Percentiles rank a stretch among this genome's conserved stretches.
These are phyloP conservation scores for Sycophaga agraensis DNA, from an alignment of 1,140 invertebrate species.

Conservation along the genomic window DNA sequence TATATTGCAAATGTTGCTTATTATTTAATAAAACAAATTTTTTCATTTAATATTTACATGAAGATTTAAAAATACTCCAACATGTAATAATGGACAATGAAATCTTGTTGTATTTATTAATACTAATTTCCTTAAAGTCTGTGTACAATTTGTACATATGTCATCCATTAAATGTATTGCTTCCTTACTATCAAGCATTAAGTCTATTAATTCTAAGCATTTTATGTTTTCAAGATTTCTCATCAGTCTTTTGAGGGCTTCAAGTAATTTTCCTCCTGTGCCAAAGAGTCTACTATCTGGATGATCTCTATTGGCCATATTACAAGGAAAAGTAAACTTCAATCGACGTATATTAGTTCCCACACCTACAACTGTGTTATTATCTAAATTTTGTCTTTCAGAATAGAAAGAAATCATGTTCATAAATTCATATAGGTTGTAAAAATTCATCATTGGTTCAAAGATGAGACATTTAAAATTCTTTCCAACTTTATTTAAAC, in stretches of 20 bases:
- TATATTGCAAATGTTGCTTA: no score
- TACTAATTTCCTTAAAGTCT: conserved; percentile 66
- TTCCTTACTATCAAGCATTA: conserved; percentile 73
- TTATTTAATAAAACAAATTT: no score
- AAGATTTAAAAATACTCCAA: conserved; percentile 76
- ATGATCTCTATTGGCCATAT: conserved; percentile 66
- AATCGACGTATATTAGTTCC: conserved; percentile 64
- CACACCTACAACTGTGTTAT: conserved; percentile 53
- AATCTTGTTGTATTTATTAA: conserved; percentile 76
- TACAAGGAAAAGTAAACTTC: conserved; percentile 80
- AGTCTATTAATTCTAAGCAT: conserved; percentile 71
- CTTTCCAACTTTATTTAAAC: conserved; percentile 69
- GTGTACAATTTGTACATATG: conserved; percentile 67
- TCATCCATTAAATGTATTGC: conserved; percentile 75
- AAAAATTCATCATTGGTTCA: conserved; percentile 76
- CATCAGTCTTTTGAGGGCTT: conserved; percentile 71
- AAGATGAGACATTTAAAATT: conserved; percentile 71
- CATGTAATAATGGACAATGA: conserved; percentile 74
- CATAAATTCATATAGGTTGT: conserved; percentile 84
- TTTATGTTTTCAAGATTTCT: conserved; percentile 67
- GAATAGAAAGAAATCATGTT: conserved; percentile 75
- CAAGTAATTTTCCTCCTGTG: conserved; percentile 73
- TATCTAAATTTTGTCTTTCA: conserved; percentile 53
- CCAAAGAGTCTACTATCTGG: conserved; percentile 69
- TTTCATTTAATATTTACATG: conserved; percentile 62